Base-by-base conservation (phyloP, 53 echinoderm and acorn worm species). In the Zoroaster sp. region DNA sequence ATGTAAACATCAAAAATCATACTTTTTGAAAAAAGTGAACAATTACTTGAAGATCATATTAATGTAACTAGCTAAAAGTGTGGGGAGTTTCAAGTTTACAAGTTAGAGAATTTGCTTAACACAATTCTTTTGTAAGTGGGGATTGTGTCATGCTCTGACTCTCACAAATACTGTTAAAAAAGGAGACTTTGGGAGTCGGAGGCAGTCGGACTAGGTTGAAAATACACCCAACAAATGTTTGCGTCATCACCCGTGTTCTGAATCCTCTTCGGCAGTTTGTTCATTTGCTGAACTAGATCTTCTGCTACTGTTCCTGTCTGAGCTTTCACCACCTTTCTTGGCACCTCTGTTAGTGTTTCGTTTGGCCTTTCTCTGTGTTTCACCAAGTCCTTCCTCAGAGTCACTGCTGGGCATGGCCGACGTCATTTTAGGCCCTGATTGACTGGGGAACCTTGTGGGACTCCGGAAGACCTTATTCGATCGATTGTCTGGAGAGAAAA, bases 391-490 rank as follows among this genome's bases (percentile, higher is more conserved):
- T 66, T 85, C 85, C 4, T 85, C 85, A 3, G 51, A 49, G 21
- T 49, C 85, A 20, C 70, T 51, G 79, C 59, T 63, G 20, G 47
- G 37, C 35, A 35, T 17, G 0, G 45, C 32, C 12, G 14, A 67
- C 30, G 39, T 40, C 1, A 66, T 31, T 47, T 32, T 3, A 7
- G 18, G 32, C 47, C 49, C 73, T 40, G 73, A 72, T 41, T 72
- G 18, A 28, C 46, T 36, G 3, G 83, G 85, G 34, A 85, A 85
- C 10, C 85, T 32, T 7, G 85, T 85, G 11, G 85, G 85, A 66
- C 85, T 85, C 33, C 43, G 85, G 71, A 85, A 85, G 3, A 71
- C 49, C 35, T 23, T 45, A 21, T 36, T 71, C 1, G 85, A 70
- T 5, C 66, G 8, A 7, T 12, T 28, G 0, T 85, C 85, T 10